Evolutionary conservation across 2,113 vertebrate species (phyloP), one percentile per base, ranked within the genome.

Genomic region (Oriolus oriolus): DNA sequence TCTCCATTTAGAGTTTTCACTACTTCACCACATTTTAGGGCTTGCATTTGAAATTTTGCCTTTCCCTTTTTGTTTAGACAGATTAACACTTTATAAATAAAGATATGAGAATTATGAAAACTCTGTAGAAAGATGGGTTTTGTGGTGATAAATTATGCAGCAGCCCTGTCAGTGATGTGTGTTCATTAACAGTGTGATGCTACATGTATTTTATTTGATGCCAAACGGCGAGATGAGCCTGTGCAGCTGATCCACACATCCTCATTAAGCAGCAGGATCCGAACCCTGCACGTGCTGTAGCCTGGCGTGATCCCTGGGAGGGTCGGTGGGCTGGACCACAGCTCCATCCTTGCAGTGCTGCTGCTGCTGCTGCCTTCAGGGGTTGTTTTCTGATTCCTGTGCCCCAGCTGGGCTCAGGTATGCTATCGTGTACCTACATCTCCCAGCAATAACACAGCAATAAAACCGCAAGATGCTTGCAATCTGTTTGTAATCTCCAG

Each of bases 231-330:
- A 33, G 53, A 61, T 30, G 35, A 84, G 65, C 35, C 69, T 9
- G 3, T 42, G 66, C n/a, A 4, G 12, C 27, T 24, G 41, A 50
- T 81, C 18, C 5, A 3, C 4, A 13, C 42, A 3, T 44, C 49
- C 61, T 71, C 4, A 0, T 10, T n/a, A 13, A 54, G 71, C 79
- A 35, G 79, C 4, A 12, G 75, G 42, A 20, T 41, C 45, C 3
- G 3, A 47, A 3, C 66, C 18, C 60, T 47, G 30, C 28, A 1
- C 0, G 6, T 53, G 16, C 35, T 0, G 0, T 0, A 52, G 54
- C 42, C 65, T 24, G 60, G 27, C 0, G 2, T 41, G 78, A n/a
- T 49, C 42, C n/a, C 30, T 0, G 1, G 18, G 30, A 11, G 60
- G 28, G 35, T 15, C 1, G 0, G 2, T 6, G 56, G 61, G 44